Base-by-base conservation (phyloP, 2,888 invertebrate genomes). In the Spilarctia lutea region DNA sequence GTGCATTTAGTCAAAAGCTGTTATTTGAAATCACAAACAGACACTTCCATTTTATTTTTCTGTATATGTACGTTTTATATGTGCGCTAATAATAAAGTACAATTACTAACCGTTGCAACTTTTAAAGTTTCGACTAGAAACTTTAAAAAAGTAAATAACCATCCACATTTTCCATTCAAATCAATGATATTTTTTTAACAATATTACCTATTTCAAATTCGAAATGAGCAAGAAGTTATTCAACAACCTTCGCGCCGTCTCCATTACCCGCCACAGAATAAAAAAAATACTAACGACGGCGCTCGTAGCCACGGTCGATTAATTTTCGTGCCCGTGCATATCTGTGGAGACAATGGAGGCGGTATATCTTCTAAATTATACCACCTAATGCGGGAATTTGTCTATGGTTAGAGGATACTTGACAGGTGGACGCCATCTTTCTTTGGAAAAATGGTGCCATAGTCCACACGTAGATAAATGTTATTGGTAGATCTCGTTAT, bases 241-340 rank as follows among this genome's bases (percentile, higher is more conserved):
- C 30, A 30, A 20, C 20, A 11, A 24, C 68, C 30, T 27, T 27
- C 27, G 60, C 60, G 68, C 68, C 13, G 33, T 68, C 33, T 68
- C 13, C 20, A 68, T 48, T 68, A 68, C 13, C 20, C 33, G 11
- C 68, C 45, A 24, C 33, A 10, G 45, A 48, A 68, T 68, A 33
- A 68, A 68, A 68, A 48, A 68, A n/a, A 68, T 68, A 33, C 68
- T 68, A 68, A 68, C 48, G 68, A 68, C 48, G 20, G 10, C 30
- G 45, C 68, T 45, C 45, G 30, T 20, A 24, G 20, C 45, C n/a
- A 45, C 45, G 30, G 20, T 48, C 27, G 30, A 48, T 30, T 68
- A 30, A 68, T 45, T 30, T 48, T 30, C 45, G 20, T 45, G 30
- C 48, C 11, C 30, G 30, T 63, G 27, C 45, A 48, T 68, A 48